phyloP scores from a whole-genome alignment of 2,888 invertebrate species.

The Lydus trimaculatus region DNA sequence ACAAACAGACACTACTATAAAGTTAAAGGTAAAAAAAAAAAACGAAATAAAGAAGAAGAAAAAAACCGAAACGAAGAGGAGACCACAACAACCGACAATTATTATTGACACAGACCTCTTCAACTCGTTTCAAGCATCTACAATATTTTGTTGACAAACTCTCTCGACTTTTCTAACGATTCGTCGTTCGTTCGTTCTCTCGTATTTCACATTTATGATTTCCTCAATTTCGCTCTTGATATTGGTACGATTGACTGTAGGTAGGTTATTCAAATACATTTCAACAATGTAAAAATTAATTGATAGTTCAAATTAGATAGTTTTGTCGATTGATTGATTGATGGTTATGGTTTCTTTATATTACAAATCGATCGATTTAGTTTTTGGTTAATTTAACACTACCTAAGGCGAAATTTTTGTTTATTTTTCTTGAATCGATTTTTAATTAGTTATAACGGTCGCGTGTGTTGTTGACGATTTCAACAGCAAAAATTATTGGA shows the following conservation, averaged over 20 bases:
- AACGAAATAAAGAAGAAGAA: not conserved
- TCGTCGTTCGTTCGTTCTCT: not conserved
- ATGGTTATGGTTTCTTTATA: not conserved
- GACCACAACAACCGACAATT: conserved; percentile 4
- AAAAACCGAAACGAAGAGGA: not conserved
- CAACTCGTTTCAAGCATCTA: conserved; percentile 3
- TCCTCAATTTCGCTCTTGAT: too few relatives aligned
- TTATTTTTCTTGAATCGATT: not conserved
- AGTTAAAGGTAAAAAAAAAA: not conserved
- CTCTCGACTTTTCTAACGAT: conserved; percentile 7
- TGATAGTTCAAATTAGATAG: not conserved
- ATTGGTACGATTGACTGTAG: too few relatives aligned
- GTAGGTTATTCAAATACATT: not conserved
- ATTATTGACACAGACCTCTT: conserved; percentile 14
- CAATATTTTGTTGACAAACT: conserved; percentile 14
- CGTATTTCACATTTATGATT: not conserved
- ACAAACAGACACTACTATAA: not conserved
- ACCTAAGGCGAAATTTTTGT: conserved; percentile 7
- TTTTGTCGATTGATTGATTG: not conserved
- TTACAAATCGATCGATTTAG: conserved; percentile 2
- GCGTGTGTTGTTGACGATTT: not conserved
- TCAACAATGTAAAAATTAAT: not conserved
- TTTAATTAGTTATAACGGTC: conserved; percentile 1
- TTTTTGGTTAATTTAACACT: conserved; percentile 20
- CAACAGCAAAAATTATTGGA: not conserved